Evolutionary conservation across 2,797 vertebrate genomes (phyloP), one percentile per base, ranked within the genome.

Genomic region (Anniella stebbinsi): DNA sequence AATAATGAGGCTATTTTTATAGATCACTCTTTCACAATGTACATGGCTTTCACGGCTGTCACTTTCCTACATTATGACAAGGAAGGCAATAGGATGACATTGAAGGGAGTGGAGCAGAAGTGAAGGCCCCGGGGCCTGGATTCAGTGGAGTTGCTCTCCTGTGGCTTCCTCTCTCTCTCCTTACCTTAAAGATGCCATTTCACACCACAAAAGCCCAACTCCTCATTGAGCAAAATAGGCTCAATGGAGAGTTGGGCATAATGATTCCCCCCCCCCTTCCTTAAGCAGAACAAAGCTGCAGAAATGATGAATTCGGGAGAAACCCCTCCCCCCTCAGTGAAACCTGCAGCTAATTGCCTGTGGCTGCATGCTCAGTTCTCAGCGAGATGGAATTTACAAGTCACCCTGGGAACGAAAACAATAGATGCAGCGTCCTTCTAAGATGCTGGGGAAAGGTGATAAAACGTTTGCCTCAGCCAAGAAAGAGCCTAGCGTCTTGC

Each of bases 341-440:
- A 90, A 91, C 1, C 28, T 80, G 6, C 10, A 3, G 36, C 88
- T 92, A 10, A 41, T 33, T 45, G 0, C 3, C 36, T 0, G 54
- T 54, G 36, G 3, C 66, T 88, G 60, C 0, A 0, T 78, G 82
- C 18, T 54, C 2, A 66, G 4, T 67, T 73, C 67, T 83, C 48
- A 54, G 25, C 13, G 17, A 85, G n/a, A 5, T 82, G 77, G 88
- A 92, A 92, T 88, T 41, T 8, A 6, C 48, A 48, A 87, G 57
- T 7, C 87, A 85, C 54, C 69, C 54, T 75, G 90, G 60, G 84
- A 89, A 91, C 25, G 82, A 88, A 83, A 86, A 21, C 72, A 69
- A 69, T 0, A 4, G 33, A 63, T 0, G 0, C 75, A 3, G 7
- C 66, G 11, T 76, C 77, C 57, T 85, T 80, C 38, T n/a, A 45